These are phyloP conservation scores for Drosophila sturtevanti DNA, from an alignment of 1,140 invertebrate species.

Conservation along the genomic window DNA sequence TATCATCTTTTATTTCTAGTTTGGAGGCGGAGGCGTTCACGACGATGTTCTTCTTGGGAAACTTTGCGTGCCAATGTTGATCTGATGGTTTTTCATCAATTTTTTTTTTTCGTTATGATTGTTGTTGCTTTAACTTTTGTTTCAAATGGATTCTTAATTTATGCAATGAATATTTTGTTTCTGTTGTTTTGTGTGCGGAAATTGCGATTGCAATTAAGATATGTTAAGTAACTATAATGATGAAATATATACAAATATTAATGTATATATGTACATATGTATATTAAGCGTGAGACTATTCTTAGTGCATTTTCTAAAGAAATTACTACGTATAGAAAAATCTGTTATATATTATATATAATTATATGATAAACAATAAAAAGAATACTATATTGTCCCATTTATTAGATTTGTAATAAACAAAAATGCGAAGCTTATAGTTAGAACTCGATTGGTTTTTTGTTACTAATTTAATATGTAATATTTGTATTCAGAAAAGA, in stretches of 20 bases:
- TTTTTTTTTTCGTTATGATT: background rate
- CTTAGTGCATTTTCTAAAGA: background rate
- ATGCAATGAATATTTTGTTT: conserved; percentile 41
- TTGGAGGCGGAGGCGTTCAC: conserved; percentile 38
- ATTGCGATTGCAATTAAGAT: conserved; percentile 31
- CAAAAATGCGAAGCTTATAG: no score
- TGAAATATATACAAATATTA: background rate
- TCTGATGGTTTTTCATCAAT: conserved; percentile 15
- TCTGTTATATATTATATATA: no score
- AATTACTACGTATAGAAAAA: background rate
- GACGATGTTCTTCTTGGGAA: conserved; percentile 57
- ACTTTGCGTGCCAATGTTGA: conserved; percentile 61
- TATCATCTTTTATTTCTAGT: conserved; percentile 33
- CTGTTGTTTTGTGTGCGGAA: conserved; percentile 21
- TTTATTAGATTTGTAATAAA: no score
- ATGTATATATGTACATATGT: background rate
- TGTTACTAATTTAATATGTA: no score
- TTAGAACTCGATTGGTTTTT: no score
- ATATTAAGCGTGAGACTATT: background rate
- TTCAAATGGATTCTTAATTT: conserved; percentile 73
- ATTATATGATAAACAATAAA: no score
- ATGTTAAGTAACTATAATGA: conserved; percentile 10
- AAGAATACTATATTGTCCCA: no score
- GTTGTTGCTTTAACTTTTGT: conserved; percentile 17
- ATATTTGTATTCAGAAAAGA: no score